These are phyloP conservation scores for Dryomyza anilis DNA, from an alignment of 2,888 invertebrate genomes.

Conservation along the genomic window DNA sequence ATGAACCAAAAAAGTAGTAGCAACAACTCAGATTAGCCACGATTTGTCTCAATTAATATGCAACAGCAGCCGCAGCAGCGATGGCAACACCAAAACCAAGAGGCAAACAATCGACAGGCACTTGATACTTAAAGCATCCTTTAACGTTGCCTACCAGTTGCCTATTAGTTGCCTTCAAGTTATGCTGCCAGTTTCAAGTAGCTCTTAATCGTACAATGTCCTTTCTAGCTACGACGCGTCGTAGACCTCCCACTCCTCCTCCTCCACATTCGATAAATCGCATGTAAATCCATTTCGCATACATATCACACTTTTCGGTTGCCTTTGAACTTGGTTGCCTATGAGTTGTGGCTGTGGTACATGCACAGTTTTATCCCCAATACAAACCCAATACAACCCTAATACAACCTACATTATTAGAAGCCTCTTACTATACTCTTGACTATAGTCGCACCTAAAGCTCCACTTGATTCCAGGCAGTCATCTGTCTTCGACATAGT, in stretches of 20 bases:
- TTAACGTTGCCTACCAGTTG: not conserved
- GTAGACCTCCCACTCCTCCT: too few species aligned
- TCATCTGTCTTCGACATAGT: not conserved
- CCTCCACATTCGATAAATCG: too few species aligned
- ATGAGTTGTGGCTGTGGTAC: slow-evolving; percentile 8
- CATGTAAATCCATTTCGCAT: not conserved
- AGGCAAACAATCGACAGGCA: not conserved
- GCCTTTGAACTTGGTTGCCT: not conserved
- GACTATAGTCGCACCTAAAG: too few species aligned
- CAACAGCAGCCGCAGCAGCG: not conserved
- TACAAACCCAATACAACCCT: too few species aligned
- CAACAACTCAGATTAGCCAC: slow-evolving; percentile 6
- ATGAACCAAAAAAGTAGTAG: not conserved
- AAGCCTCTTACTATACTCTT: too few species aligned
- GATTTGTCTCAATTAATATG: slow-evolving; percentile 10
- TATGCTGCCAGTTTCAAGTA: too few species aligned
- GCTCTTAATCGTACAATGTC: too few species aligned
- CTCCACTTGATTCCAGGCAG: too few species aligned
- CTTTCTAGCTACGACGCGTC: too few species aligned
- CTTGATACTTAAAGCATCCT: not conserved
- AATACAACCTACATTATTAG: too few species aligned
- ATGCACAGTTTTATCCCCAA: not conserved
- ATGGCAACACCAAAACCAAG: not conserved
- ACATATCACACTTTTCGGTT: not conserved
- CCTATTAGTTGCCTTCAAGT: too few species aligned